phyloP scores from a whole-genome alignment of 2,888 invertebrate species.

The Clitarchus hookeri region DNA sequence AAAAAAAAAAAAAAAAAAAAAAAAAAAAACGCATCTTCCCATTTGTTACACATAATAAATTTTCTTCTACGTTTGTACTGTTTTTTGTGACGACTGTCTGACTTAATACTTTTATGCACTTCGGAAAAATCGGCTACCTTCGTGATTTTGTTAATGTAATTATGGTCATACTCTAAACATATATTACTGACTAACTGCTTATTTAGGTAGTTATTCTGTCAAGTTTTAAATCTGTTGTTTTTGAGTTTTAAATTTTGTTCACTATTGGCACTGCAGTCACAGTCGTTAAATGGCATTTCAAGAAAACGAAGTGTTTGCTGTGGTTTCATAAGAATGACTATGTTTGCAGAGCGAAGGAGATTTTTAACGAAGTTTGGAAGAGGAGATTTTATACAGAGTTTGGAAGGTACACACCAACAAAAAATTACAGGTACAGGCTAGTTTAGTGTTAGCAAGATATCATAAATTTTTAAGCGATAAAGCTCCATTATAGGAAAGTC shows the following conservation, averaged over 20 bases:
- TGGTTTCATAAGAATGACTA: background rate
- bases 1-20: too few species aligned
- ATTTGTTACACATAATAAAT: too few species aligned
- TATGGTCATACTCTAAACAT: background rate
- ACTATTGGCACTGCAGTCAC: background rate
- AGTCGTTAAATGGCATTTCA: background rate
- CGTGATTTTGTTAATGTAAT: background rate
- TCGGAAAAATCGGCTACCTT: background rate
- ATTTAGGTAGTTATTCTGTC: background rate
- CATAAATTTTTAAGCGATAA: background rate
- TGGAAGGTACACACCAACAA: background rate
- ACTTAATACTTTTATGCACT: background rate
- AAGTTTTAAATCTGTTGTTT: background rate
- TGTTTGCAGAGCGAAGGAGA: slow-evolving; percentile 8
- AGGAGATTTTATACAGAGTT: background rate
- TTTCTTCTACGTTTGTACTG: too few species aligned
- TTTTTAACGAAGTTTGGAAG: slow-evolving; percentile 10
- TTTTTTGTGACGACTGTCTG: background rate
- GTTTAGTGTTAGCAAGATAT: slow-evolving; percentile 1
- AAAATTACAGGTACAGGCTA: slow-evolving; percentile 4
- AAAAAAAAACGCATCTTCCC: too few species aligned
- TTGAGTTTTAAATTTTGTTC: background rate
- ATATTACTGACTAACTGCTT: too few species aligned
- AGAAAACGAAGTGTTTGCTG: background rate
- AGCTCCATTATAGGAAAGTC: background rate